Evolutionary conservation across 1,140 invertebrate species (phyloP), one percentile per base, ranked within the genome.

Genomic region (Pachyrhynchus sulphureomaculatus): DNA sequence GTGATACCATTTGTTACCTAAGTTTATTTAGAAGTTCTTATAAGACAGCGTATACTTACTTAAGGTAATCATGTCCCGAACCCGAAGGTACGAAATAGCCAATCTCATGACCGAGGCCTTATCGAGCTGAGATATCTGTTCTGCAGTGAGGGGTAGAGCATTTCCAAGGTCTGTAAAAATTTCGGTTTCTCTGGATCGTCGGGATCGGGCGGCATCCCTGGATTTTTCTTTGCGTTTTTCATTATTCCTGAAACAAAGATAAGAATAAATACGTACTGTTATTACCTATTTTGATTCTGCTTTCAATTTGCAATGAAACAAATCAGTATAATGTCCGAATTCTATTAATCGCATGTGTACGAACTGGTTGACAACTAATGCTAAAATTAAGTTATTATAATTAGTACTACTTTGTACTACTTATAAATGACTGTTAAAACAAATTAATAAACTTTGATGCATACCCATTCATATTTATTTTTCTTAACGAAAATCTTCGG

Each of bases 161-260:
- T 85, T 83, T 0, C 90, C 90, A 59, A 98, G 81, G 70, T 96
- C 92, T 29, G 85, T 84, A 75, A 97, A 98, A 65, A 97, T 93
- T 77, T 96, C 92, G 56, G 94, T 94, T 80, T 98, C 96, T 71
- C 90, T 90, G 61, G 92, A 93, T 33, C 96, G 85, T 24, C 96
- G 84, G 72, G 87, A 95, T 69, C 95, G 82, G 0, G 95, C 96
- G 2, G 95, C 96, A 79, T 97, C 93, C 42, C 95, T 84, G 0
- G 94, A 97, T 72, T 96, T 96, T 78, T 98, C 95, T 78, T 97
- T 96, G n/a, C 95, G 83, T 69, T 95, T 92, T 77, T 98, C 95
- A 78, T 94, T 92, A 72, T 91, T 94, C 84, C 92, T 94, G 79
- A n/a, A 81, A 68, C 53, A 64, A 71, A 65, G 71, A 67, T 72